Evolutionary conservation across 1,140 invertebrate genomes (phyloP), one percentile per base, ranked within the genome.

Genomic region (Bombus superbus): DNA sequence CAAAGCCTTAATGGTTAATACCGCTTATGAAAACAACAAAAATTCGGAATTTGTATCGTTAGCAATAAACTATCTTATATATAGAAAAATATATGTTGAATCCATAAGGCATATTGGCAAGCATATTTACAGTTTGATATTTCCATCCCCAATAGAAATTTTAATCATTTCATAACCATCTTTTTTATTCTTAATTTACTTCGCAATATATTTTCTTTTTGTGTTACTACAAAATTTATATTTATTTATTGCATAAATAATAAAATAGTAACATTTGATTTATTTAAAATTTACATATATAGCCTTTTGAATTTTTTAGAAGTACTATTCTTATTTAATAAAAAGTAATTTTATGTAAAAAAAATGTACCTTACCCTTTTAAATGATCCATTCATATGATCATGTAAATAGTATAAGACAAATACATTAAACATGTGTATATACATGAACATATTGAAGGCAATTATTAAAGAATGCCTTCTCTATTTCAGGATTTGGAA

Each of bases 401-500:
- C 38, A 35, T 53, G 35, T 68, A 40, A 75, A 68, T 53, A 68
- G 2, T 77, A 38, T 57, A 42, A 83, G 15, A 59, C 10, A 59
- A 32, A 32, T 73, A 32, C 15, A 3, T 38, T 25, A 18, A 80
- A 59, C 11, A 38, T 76, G n/a, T 88, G 11, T 35, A 4, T 87
- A 25, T 25, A 62, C 28, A 47, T 83, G 2, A 62, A 44, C 73
- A 18, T 1, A 32, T 78, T 28, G 71, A 77, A 81, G 83, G 77
- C 79, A 57, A 35, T 71, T 47, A 89, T 66, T 89, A 77, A 72
- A 57, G 11, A 77, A 81, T 13, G 85, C 74, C 74, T 90, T 87
- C 74, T 90, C 25, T 71, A 1, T 95, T 98, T 66, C 95, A 98
- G 95, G 98, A 98, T 91, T 96, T 99, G 88, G 99, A 99, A 95